Conservation (phyloP, 2,797 vertebrate species). For the Sebastolobus alascanus region DNA sequence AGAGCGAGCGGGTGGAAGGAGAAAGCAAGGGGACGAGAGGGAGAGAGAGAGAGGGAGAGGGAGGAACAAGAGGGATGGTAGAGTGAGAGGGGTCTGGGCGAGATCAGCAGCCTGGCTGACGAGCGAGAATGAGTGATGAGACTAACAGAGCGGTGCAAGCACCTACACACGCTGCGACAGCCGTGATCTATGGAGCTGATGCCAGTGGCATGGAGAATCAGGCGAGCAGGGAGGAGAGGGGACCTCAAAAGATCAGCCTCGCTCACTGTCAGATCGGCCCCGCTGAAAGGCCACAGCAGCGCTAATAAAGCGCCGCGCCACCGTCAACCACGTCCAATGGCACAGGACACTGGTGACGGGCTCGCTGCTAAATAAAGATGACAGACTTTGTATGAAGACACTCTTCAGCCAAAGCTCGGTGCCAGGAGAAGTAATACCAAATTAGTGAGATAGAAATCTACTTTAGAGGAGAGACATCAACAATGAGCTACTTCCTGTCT, state of each 20-base stretch:
- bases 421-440: slow-evolving; percentile 46
- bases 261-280: slow-evolving; percentile 68
- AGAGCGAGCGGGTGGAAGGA: slow-evolving; percentile 73
- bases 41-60: slow-evolving; percentile 21
- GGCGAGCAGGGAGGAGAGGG: slow-evolving; percentile 73
- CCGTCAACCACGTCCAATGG: slow-evolving; percentile 62
- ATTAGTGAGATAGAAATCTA: slow-evolving; percentile 43
- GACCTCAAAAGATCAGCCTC: slow-evolving; percentile 78
- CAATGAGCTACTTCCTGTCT: slow-evolving; percentile 22
- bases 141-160: slow-evolving; percentile 88
- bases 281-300: slow-evolving; percentile 60
- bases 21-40: slow-evolving; percentile 73
- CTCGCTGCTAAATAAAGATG: slow-evolving; percentile 66
- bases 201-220: slow-evolving; percentile 85
- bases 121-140: slow-evolving; percentile 88
- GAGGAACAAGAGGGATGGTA: slow-evolving; percentile 27
- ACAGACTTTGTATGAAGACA: slow-evolving; percentile 64
- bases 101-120: slow-evolving; percentile 84
- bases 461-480: slow-evolving; percentile 23
- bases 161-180: slow-evolving; percentile 88
- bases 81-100: slow-evolving; percentile 75
- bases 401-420: slow-evolving; percentile 34
- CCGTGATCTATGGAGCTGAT: slow-evolving; percentile 87
- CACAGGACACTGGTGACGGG: slow-evolving; percentile 49
- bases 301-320: slow-evolving; percentile 51